Conservation (phyloP, 2,888 invertebrate species). For the Brachylomia viminalis region DNA sequence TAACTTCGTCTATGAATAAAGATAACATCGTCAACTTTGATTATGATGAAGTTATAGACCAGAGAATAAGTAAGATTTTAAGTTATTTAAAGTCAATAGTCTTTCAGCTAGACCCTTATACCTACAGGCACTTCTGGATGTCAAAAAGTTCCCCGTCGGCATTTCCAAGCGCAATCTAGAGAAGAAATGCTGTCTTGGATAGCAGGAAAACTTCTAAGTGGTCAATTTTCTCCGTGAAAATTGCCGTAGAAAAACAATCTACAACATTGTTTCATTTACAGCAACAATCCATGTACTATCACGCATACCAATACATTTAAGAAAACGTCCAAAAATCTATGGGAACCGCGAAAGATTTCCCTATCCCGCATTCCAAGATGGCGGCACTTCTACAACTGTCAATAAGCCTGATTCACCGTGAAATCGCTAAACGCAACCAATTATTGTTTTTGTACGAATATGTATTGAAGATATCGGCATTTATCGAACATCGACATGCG, state of each 20-base stretch:
- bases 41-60: conserved; percentile 20
- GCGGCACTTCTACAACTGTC: conserved; percentile 71
- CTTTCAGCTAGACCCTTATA: neutral
- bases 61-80: neutral
- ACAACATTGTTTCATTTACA: conserved; percentile 11
- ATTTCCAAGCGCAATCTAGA: neutral
- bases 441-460: conserved; percentile 70
- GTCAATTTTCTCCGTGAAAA: neutral
- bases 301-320: conserved; percentile 12
- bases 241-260: neutral
- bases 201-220: neutral
- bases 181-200: neutral
- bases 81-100: neutral
- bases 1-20: conserved; percentile 25
- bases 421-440: conserved; percentile 79
- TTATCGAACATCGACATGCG: conserved; percentile 60
- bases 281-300: conserved; percentile 13
- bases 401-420: conserved; percentile 74
- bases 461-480: conserved; percentile 46
- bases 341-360: conserved; percentile 63
- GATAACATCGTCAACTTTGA: conserved; percentile 44
- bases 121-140: neutral
- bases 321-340: conserved; percentile 49
- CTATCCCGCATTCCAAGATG: conserved; percentile 66
- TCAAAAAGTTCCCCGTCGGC: neutral